These are phyloP conservation scores for Aradus depressus DNA, from an alignment of 2,888 invertebrate genomes.

Conservation along the genomic window DNA sequence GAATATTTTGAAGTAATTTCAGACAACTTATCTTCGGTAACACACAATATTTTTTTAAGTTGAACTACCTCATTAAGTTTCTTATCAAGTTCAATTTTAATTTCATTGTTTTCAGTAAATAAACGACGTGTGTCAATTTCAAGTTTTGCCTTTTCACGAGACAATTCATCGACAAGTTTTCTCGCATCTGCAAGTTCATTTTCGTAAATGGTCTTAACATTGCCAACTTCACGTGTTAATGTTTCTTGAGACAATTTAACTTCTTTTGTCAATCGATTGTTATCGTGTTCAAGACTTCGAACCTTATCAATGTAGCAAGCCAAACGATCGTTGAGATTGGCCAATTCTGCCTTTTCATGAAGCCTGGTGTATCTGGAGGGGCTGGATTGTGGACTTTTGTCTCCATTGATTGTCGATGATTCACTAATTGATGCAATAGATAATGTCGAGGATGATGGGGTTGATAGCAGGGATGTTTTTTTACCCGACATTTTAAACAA, in stretches of 20 bases:
- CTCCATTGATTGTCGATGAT: no score
- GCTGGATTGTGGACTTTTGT: no score
- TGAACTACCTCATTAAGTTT: slow-evolving; percentile 11
- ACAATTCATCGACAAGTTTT: slow-evolving; percentile 80
- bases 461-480: no score
- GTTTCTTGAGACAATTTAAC: slow-evolving; percentile 77
- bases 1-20: slow-evolving; percentile 69
- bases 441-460: no score
- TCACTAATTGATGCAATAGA: no score
- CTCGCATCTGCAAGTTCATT: slow-evolving; percentile 83
- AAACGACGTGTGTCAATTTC: slow-evolving; percentile 85
- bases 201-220: slow-evolving; percentile 85
- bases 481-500: no score
- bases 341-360: slow-evolving; percentile 88
- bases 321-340: slow-evolving; percentile 88
- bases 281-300: slow-evolving; percentile 83
- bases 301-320: slow-evolving; percentile 94
- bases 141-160: slow-evolving; percentile 82
- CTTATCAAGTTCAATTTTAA: slow-evolving; percentile 42
- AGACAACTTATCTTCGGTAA: slow-evolving; percentile 55
- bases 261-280: slow-evolving; percentile 69
- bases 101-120: slow-evolving; percentile 74
- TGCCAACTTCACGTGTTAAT: slow-evolving; percentile 74
- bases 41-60: slow-evolving; percentile 58
- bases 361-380: slow-evolving; percentile 81